These are phyloP conservation scores for Simalia tracyae DNA, from an alignment of 2,797 vertebrate species.

Conservation along the genomic window DNA sequence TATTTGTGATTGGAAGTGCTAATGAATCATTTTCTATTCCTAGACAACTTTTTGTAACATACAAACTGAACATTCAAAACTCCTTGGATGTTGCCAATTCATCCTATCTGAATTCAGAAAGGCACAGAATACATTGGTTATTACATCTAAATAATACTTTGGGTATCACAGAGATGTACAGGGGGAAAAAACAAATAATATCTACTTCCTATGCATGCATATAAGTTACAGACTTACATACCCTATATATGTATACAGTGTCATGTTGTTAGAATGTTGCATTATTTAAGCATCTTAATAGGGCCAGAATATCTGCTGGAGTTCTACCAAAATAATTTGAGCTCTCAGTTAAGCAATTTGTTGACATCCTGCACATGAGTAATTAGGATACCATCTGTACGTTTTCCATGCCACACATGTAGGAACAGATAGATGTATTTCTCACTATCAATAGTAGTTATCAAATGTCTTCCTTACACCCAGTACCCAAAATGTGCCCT, in stretches of 20 bases:
- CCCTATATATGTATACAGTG: not conserved
- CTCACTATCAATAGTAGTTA: conserved; percentile 34
- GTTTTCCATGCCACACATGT: conserved; percentile 39
- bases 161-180: not conserved
- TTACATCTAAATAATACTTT: not conserved
- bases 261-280: not conserved
- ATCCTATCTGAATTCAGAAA: not conserved
- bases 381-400: conserved; percentile 56
- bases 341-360: conserved; percentile 43
- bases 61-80: not conserved
- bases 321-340: conserved; percentile 45
- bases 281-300: conserved; percentile 22
- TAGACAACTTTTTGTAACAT: not conserved
- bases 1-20: not conserved
- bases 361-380: conserved; percentile 49
- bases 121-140: too few relatives aligned
- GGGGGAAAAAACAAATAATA: not conserved
- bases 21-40: not conserved
- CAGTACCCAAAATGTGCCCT: conserved; percentile 23
- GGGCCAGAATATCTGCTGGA: not conserved
- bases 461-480: conserved; percentile 29
- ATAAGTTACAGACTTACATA: not conserved
- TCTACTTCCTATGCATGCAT: not conserved
- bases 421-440: conserved; percentile 41
- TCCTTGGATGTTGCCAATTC: not conserved